A percentile compares a stretch with the other conserved stretches of the same genome.
These are phyloP conservation scores for Sebastes diaconus DNA, from an alignment of 2,797 vertebrate species.

Conservation along the genomic window DNA sequence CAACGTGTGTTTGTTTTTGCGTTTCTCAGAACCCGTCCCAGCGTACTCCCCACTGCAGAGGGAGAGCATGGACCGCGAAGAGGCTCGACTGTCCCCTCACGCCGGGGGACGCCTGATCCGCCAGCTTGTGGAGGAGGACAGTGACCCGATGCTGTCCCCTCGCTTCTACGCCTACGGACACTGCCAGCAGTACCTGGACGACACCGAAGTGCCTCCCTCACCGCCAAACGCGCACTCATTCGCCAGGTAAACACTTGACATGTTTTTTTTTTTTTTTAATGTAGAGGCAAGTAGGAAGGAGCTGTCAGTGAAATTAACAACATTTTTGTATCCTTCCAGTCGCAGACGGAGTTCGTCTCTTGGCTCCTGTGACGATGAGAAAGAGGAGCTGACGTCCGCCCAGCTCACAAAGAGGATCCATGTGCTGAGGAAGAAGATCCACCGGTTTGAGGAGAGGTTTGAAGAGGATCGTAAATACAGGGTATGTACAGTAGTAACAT, in stretches of 20 bases:
- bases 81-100: conserved; percentile 91
- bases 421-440: conserved; percentile 95
- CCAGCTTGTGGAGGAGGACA: conserved; percentile 93
- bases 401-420: conserved; percentile 96
- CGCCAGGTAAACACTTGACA: conserved; percentile 84
- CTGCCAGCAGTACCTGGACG: conserved; percentile 93
- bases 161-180: conserved; percentile 95
- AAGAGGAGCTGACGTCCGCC: conserved; percentile 90
- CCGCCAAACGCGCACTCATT: conserved; percentile 96
- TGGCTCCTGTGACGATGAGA: conserved; percentile 91
- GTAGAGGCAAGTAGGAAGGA: background rate
- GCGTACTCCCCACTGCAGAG: conserved; percentile 89
- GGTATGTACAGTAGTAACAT: conserved; percentile 75
- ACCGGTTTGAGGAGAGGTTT: conserved; percentile 93
- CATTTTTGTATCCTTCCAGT: conserved; percentile 59
- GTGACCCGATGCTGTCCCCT: conserved; percentile 95
- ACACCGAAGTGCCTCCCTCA: conserved; percentile 97
- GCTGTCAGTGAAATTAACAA: background rate
- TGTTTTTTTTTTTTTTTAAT: background rate
- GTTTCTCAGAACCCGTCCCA: conserved; percentile 87
- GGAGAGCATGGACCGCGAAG: conserved; percentile 87
- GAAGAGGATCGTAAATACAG: conserved; percentile 97
- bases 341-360: conserved; percentile 93
- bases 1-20: conserved; percentile 1
- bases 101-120: conserved; percentile 90